A percentile compares a stretch with the other conserved stretches of the same genome.
Evolutionary conservation across 2,113 vertebrate species (phyloP).

Genomic region (Pseudolaguvia tuberculata): DNA sequence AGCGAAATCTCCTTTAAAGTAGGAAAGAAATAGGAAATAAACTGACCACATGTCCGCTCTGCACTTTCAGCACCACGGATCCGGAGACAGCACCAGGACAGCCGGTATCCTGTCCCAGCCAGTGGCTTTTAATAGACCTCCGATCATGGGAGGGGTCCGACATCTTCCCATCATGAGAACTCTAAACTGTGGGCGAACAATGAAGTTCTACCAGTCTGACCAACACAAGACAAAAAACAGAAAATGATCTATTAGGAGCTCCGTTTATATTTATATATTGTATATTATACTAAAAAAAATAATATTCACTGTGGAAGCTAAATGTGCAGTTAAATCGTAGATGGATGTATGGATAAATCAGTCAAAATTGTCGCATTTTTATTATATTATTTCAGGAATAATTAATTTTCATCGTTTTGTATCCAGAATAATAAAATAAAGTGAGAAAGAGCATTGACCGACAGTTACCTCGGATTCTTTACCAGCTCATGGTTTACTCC

Average conservation of each 20-base stretch:
- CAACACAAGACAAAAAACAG: no score
- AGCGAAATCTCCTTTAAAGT: conserved; percentile 64
- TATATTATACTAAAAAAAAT: no score
- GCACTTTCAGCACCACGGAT: conserved; percentile 72
- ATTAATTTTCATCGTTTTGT: conserved; percentile 3
- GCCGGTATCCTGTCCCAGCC: conserved; percentile 47
- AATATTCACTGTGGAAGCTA: no score
- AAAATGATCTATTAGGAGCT: no score
- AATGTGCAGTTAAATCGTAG: no score
- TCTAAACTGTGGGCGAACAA: conserved; percentile 11
- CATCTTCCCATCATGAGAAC: conserved; percentile 38
- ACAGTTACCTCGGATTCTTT: conserved; percentile 57
- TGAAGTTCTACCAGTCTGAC: no score
- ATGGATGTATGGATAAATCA: no score
- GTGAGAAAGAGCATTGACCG: conserved; percentile 56
- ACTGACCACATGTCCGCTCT: conserved; percentile 68
- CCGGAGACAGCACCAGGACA: conserved; percentile 67
- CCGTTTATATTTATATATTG: no score
- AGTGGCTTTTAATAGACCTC: conserved; percentile 60
- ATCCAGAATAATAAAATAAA: neutral
- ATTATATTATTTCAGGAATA: neutral
- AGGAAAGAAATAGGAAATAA: conserved; percentile 69
- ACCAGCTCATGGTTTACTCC: conserved; percentile 61
- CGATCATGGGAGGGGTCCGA: conserved; percentile 66
- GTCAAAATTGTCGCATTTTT: neutral